Base-by-base conservation (phyloP, 2,888 invertebrate genomes). In the Sthenelais limicola region DNA sequence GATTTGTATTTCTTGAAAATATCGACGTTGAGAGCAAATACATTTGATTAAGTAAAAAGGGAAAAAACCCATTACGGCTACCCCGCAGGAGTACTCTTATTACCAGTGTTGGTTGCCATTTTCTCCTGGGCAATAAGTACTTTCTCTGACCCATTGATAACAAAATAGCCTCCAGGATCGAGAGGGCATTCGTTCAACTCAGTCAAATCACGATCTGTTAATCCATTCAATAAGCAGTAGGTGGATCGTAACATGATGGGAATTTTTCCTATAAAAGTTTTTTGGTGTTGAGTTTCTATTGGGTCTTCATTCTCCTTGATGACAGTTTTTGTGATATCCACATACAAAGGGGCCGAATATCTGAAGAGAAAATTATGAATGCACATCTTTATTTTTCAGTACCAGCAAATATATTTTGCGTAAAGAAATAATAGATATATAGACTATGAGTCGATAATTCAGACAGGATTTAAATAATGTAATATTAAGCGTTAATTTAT, bases 141-240 rank as follows among this genome's bases (percentile, higher is more conserved):
- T 88, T 98, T 98, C 89, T 99, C 99, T 7, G 98, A 98, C 0
- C 99, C 99, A 87, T 99, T 99, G 77, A 99, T 99, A 80, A 99
- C 97, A 84, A 99, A 99, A 88, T 99, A 99, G 74, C 99, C 99
- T 79, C 98, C 99, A 52, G 99, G 99, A 91, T 99, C 99, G 58
- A 99, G 90, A 0, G 99, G 99, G 82, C 99, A 99, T 89, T 99
- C 99, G 88, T 99, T 99, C 82, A 99, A 92, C 89, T 99, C 98
- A 62, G 98, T 97, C 85, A 99, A 92, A 92, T 99, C 99, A 91
- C 98, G 94, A 92, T 99, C 99, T 33, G 95, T 95, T 74, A 98
- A 90, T 78, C 96, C 96, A 85, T 93, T 96, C 0, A 99, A 90
- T 75, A 99, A 90, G 85, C 99, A 99, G 88, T 98, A 99, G 0